phyloP scores from a whole-genome alignment of 2,797 vertebrate species.

The Bucorvus abyssinicus region DNA sequence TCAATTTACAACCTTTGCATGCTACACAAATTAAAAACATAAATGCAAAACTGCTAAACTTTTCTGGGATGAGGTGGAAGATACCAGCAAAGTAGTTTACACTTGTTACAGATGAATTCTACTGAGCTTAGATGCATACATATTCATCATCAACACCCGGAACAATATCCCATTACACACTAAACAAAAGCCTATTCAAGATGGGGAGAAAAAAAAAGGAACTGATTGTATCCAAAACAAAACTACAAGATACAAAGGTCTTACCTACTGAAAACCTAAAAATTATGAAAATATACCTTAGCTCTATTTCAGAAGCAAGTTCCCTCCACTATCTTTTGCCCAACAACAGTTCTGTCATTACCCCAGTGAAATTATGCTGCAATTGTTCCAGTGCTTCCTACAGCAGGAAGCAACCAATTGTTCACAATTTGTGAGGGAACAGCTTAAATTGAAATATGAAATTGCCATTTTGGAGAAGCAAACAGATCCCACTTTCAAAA shows the following conservation, averaged over 20 bases:
- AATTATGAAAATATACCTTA: background rate
- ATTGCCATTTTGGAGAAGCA: background rate
- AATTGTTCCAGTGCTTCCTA: background rate
- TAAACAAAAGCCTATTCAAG: background rate
- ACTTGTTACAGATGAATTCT: background rate
- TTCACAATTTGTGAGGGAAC: background rate
- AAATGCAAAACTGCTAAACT: fast-evolving
- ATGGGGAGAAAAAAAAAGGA: background rate
- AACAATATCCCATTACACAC: background rate
- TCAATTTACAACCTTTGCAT: background rate
- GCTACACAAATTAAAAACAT: background rate
- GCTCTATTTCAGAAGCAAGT: background rate
- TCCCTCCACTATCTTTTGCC: background rate
- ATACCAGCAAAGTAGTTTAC: fast-evolving
- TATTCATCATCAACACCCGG: background rate
- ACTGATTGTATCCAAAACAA: background rate
- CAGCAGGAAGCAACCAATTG: background rate
- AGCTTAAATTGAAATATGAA: background rate
- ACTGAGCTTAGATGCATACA: background rate
- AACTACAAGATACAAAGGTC: background rate
- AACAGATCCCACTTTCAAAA: background rate
- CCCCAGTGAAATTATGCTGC: background rate
- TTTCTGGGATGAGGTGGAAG: background rate
- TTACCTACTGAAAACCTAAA: background rate
- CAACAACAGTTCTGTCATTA: background rate